These are phyloP conservation scores for Nycteola revayana DNA, from an alignment of 2,888 invertebrate species.

Conservation along the genomic window DNA sequence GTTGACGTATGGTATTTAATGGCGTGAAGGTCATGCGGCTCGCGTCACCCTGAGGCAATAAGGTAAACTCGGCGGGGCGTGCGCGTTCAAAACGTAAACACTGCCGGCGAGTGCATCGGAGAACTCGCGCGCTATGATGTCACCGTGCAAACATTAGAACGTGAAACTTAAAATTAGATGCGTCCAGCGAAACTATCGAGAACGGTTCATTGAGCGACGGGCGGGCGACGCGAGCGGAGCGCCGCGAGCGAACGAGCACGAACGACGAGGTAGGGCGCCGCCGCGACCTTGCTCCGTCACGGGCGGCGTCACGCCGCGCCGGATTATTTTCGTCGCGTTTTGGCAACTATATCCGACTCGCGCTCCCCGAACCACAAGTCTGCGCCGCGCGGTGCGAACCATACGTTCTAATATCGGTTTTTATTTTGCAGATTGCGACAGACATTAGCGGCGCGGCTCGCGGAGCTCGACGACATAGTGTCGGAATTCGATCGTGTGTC, in stretches of 20 bases:
- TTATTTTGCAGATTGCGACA: constrained; percentile 88
- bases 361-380: constrained; percentile 48
- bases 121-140: constrained; percentile 73
- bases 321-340: constrained; percentile 76
- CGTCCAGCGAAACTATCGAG: constrained; percentile 63
- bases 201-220: constrained; percentile 78
- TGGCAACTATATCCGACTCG: constrained; percentile 65
- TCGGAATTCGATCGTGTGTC: constrained; percentile 89
- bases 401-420: constrained; percentile 46
- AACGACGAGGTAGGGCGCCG: constrained; percentile 65
- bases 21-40: constrained; percentile 46
- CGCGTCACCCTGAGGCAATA: constrained; percentile 52
- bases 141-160: constrained; percentile 73
- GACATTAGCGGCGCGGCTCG: constrained; percentile 88
- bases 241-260: constrained; percentile 73
- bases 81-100: constrained; percentile 74
- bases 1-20: constrained; percentile 32
- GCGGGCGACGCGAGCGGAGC: constrained; percentile 76
- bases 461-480: constrained; percentile 88
- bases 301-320: constrained; percentile 68
- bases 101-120: constrained; percentile 63
- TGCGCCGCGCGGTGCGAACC: constrained; percentile 42
- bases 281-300: constrained; percentile 73
- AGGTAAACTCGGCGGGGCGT: constrained; percentile 51
- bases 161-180: constrained; percentile 75